Base-by-base conservation (phyloP, 1,140 invertebrate genomes). In the Meloidogyne hapla region DNA sequence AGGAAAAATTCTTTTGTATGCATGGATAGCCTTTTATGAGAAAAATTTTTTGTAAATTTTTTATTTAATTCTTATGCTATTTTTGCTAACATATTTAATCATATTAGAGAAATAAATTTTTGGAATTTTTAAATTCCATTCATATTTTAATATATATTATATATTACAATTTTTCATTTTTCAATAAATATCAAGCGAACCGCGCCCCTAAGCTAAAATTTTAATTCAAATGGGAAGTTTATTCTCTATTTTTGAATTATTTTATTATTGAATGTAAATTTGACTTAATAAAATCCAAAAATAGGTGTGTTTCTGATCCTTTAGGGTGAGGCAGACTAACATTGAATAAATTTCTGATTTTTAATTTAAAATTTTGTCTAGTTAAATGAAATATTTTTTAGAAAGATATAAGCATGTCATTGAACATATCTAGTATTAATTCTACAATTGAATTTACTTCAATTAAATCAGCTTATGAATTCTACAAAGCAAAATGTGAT, bases 11-110 rank as follows among this genome's bases (percentile, higher is more conserved):
- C 18, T n/a, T 56, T 56, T 56, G 48, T 56, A 56, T 56, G 48
- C 48, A 56, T 56, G 48, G n/a, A 56, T 56, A 56, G n/a, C 0
- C n/a, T 1, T 21, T 21, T n/a, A 56, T 56, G 48, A n/a, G 48
- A 56, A 56, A 56, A 56, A 21, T 56, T 56, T 56, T 56, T 56
- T 56, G 48, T n/a, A n/a, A 56, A 56, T 56, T 56, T 56, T 48
- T 56, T 56, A 42, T 42, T 56, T 45, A 45, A 56, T n/a, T n/a
- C n/a, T 56, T 56, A 56, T 56, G 18, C 48, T 56, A 56, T 56
- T 56, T 56, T 56, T 56, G 5, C n/a, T 8, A 18, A n/a, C 12
- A n/a, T 10, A 13, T 56, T 56, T n/a, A 56, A n/a, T 56, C 8
- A n/a, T 56, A n/a, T n/a, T 56, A 6, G 5, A 56, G 33, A 33